These are phyloP conservation scores for Propithecus deckenii DNA, from an alignment of 2,797 vertebrate genomes.

Conservation along the genomic window DNA sequence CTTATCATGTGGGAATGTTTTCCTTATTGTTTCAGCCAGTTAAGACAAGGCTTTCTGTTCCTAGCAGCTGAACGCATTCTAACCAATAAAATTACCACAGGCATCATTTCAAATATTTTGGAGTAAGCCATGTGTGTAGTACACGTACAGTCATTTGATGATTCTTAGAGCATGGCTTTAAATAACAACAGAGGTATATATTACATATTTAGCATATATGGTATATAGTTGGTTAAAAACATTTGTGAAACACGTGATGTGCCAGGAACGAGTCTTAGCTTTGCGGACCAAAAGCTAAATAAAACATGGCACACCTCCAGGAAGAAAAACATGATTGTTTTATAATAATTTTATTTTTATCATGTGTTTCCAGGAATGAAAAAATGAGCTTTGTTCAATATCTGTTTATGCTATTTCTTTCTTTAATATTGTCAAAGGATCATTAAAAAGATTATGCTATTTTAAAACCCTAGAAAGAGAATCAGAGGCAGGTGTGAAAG, in stretches of 20 bases:
- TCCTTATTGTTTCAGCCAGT: background rate
- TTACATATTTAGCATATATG: background rate
- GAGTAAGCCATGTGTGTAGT: background rate
- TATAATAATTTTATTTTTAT: constrained; percentile 7
- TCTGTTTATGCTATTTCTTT: background rate
- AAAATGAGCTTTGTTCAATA: background rate
- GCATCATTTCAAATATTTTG: background rate
- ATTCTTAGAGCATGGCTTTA: background rate
- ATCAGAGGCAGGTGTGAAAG: background rate
- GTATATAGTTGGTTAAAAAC: background rate
- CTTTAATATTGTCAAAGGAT: background rate
- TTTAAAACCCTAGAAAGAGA: constrained; percentile 46
- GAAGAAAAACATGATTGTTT: background rate
- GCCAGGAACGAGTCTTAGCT: background rate
- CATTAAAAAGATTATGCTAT: background rate
- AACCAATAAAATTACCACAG: background rate
- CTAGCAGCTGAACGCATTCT: background rate
- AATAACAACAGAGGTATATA: background rate
- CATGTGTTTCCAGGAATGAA: background rate
- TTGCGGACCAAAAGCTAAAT: background rate
- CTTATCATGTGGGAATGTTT: background rate
- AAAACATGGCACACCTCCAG: background rate
- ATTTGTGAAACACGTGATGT: background rate
- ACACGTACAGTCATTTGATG: background rate
- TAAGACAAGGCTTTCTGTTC: background rate